Evolutionary conservation across 2,113 vertebrate species (phyloP), one percentile per base, ranked within the genome.

Genomic region (Empidonax traillii): DNA sequence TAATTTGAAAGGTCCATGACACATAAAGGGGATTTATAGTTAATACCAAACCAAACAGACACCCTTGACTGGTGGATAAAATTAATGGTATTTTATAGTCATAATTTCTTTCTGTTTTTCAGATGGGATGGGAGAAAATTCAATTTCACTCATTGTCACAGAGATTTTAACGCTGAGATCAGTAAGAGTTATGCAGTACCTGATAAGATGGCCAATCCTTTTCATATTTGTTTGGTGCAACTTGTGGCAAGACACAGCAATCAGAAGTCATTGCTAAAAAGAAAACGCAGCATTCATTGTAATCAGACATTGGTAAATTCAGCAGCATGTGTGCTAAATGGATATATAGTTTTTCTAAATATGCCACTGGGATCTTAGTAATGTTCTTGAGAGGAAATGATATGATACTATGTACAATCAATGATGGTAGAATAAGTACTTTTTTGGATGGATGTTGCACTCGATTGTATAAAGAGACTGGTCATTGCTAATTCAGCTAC

Each of bases 261-360:
- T 97, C 96, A 97, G 66, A 89, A 95, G 39, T 49, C 76, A 86
- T 87, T 86, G 90, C 80, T 90, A 47, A 69, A 80, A 93, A 91
- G 56, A 89, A 90, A 93, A 87, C 49, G 73, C 81, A 58, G 55
- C 81, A 94, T 91, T 89, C 84, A 84, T 92, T 80, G 71, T 95
- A 96, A 97, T 97, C 96, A 97, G 78, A 81, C 77, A 62, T 59
- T 67, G 37, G 69, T 79, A 89, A 95, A 96, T 84, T 88, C 87
- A 87, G 46, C 61, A 95, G 56, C 66, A 87, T 92, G 68, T 53
- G 67, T 59, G 28, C 44, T 88, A 90, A 95, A 51, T 73, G 65
- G 62, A 75, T 90, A 69, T 49, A 86, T 86, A 91, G 93, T 91
- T 72, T 94, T 94, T 74, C 25, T 52, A 89, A 92, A 93, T 72